phyloP scores from a whole-genome alignment of 1,140 invertebrate genomes.

The Cherax destructor region DNA sequence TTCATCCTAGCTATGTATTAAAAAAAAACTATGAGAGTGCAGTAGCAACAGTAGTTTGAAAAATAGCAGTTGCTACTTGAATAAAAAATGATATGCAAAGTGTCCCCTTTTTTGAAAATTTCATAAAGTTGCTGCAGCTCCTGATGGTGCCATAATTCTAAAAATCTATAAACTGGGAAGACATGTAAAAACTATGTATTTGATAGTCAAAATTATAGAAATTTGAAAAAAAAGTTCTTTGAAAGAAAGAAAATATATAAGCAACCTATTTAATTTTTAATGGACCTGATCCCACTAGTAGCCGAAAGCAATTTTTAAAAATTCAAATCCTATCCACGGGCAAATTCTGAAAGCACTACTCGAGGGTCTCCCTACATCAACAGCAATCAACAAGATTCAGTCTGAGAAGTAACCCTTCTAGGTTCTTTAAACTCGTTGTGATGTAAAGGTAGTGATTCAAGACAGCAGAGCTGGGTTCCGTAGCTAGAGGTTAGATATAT shows the following conservation, averaged over 20 bases:
- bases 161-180: background rate
- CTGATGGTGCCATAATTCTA: background rate
- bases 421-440: slow-evolving; percentile 40
- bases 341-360: slow-evolving; percentile 22
- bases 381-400: background rate
- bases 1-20: background rate
- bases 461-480: background rate
- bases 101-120: slow-evolving; percentile 9
- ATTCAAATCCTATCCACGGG: background rate
- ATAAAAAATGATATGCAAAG: background rate
- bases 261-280: background rate
- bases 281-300: background rate
- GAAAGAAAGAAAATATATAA: background rate
- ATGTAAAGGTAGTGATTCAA: background rate
- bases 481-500: slow-evolving; percentile 16
- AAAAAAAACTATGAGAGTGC: background rate
- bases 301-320: no score
- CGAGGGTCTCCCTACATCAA: background rate
- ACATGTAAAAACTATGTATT: background rate
- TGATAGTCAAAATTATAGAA: background rate
- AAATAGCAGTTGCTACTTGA: slow-evolving; percentile 1
- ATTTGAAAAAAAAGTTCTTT: no score
- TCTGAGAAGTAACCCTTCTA: slow-evolving; percentile 1
- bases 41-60: background rate
- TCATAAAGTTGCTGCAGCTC: slow-evolving; percentile 33